phyloP scores from a whole-genome alignment of 2,888 invertebrate genomes.

The Calliphora vomitoria region DNA sequence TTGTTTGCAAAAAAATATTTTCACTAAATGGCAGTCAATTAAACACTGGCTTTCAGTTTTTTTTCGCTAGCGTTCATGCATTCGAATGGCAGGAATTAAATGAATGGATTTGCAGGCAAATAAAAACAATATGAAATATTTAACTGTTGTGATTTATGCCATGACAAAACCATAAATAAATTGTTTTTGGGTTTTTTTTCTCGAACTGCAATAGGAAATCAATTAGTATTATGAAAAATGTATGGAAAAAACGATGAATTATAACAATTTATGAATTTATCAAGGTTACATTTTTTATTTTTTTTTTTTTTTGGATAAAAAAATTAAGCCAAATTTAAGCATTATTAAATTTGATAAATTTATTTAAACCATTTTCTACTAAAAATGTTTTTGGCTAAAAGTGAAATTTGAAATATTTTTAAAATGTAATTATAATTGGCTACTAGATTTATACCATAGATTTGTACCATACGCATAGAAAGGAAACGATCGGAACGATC shows the following conservation, averaged over 20 bases:
- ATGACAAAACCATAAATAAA: constrained; percentile 73
- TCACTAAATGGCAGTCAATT: constrained; percentile 66
- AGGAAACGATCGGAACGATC: too few relatives aligned
- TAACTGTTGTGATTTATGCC: constrained; percentile 75
- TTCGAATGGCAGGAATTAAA: constrained; percentile 6
- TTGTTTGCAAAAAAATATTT: constrained; percentile 38
- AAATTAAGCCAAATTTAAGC: neutral
- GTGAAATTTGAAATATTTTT: too few relatives aligned
- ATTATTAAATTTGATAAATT: neutral
- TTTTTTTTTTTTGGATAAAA: neutral
- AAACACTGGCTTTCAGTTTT: constrained; percentile 31
- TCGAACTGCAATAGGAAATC: constrained; percentile 57
- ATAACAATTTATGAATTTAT: constrained; percentile 22
- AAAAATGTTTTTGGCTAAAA: too few relatives aligned
- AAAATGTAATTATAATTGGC: too few relatives aligned
- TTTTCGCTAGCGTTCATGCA: constrained; percentile 20
- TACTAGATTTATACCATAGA: too few relatives aligned
- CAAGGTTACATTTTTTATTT: neutral
- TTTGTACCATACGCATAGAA: too few relatives aligned
- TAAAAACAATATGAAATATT: constrained; percentile 61
- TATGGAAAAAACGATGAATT: constrained; percentile 8
- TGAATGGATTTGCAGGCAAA: constrained; percentile 28
- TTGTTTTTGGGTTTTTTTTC: constrained; percentile 33
- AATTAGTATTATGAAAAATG: constrained; percentile 49
- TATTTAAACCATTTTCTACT: too few relatives aligned